Conservation (phyloP, 1,140 invertebrate genomes). For the Theocolax elegans region DNA sequence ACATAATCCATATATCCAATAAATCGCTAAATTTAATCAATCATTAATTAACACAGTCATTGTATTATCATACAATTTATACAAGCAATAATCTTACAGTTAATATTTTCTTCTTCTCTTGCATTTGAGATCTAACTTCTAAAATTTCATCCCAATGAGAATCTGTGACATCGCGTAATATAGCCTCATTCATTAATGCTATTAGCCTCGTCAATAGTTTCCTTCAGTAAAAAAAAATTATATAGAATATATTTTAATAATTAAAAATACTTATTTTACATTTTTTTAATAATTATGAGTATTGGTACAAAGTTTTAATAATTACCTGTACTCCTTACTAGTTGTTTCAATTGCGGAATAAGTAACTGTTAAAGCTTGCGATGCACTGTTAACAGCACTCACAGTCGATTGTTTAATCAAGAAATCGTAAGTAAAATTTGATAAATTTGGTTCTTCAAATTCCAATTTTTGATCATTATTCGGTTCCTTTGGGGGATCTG, state of each 20-base stretch:
- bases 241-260: not conserved
- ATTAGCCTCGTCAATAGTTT: slow-evolving; percentile 54
- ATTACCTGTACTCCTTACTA: slow-evolving; percentile 60
- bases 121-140: slow-evolving; percentile 51
- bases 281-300: no score
- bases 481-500: slow-evolving; percentile 41
- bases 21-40: slow-evolving; percentile 51
- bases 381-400: slow-evolving; percentile 58
- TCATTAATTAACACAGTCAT: no score
- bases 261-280: not conserved
- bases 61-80: no score
- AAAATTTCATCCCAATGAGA: slow-evolving; percentile 59
- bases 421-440: slow-evolving; percentile 59
- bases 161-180: slow-evolving; percentile 53
- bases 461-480: slow-evolving; percentile 50
- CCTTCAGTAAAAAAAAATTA: slow-evolving; percentile 46
- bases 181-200: slow-evolving; percentile 53
- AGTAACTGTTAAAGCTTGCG: slow-evolving; percentile 57
- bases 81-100: no score
- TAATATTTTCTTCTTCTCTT: slow-evolving; percentile 55
- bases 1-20: slow-evolving; percentile 57
- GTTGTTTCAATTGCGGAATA: slow-evolving; percentile 57
- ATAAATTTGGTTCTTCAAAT: slow-evolving; percentile 47
- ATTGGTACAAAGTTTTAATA: slow-evolving; percentile 6
- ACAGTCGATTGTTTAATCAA: slow-evolving; percentile 62